Evolutionary conservation across 2,888 invertebrate genomes (phyloP).

Genomic region (Lissonota sp.): DNA sequence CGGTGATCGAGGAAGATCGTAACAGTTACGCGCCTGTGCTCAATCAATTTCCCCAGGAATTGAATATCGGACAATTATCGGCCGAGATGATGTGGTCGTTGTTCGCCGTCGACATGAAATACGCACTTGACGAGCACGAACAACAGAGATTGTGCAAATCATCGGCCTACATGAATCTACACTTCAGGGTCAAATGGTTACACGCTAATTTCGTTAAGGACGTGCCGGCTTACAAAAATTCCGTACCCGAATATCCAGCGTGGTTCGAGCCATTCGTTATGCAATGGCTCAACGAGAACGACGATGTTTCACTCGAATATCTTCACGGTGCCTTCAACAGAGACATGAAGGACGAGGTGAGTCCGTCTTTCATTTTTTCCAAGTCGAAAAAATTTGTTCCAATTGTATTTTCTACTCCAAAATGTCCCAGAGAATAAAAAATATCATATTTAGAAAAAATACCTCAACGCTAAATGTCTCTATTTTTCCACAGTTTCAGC

Average conservation of each 20-base stretch:
- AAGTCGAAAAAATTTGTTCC: not conserved
- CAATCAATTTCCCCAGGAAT: slow-evolving; percentile 99
- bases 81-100: slow-evolving; percentile 99
- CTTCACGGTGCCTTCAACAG: slow-evolving; percentile 99
- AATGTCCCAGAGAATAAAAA: no score
- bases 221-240: slow-evolving; percentile 97
- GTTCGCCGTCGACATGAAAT: slow-evolving; percentile 98
- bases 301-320: slow-evolving; percentile 99
- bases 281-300: slow-evolving; percentile 99
- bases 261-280: slow-evolving; percentile 99
- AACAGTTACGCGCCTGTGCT: slow-evolving; percentile 99
- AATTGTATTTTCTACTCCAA: not conserved
- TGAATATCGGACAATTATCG: slow-evolving; percentile 98
- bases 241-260: slow-evolving; percentile 99
- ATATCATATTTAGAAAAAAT: no score
- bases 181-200: slow-evolving; percentile 99
- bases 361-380: slow-evolving; percentile 71
- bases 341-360: slow-evolving; percentile 97
- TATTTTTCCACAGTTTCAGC: slow-evolving; percentile 93
- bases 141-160: slow-evolving; percentile 98
- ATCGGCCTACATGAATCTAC: slow-evolving; percentile 99
- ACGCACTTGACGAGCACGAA: slow-evolving; percentile 99
- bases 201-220: slow-evolving; percentile 99
- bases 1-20: slow-evolving; percentile 99
- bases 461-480: no score